Conservation (phyloP, 2,113 vertebrate genomes). For the Deroptyus accipitrinus region DNA sequence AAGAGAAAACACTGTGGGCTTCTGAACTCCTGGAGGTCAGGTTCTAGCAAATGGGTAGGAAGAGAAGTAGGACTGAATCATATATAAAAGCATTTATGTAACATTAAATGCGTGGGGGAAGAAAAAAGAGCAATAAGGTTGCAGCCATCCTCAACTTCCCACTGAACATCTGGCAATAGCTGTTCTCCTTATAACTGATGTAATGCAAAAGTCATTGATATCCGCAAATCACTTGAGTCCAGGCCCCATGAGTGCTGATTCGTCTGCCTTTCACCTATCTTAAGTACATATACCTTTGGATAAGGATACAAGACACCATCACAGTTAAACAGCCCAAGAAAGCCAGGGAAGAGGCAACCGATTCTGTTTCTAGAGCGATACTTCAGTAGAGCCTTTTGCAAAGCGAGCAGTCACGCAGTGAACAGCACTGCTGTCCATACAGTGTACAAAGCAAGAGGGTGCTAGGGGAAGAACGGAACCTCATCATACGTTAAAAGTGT, state of each 20-base stretch:
- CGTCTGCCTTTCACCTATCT: background rate
- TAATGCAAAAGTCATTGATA: background rate
- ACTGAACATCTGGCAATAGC: background rate
- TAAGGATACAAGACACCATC: background rate
- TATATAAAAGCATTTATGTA: background rate
- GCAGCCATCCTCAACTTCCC: background rate
- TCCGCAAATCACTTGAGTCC: background rate
- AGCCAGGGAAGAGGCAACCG: background rate
- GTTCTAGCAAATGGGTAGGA: background rate
- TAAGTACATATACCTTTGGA: background rate
- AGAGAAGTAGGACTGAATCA: background rate
- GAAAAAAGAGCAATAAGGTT: background rate
- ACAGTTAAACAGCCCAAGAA: background rate
- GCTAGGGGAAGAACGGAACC: background rate
- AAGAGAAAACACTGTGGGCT: background rate
- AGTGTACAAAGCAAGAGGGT: background rate
- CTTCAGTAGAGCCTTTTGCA: background rate
- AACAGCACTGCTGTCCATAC: background rate
- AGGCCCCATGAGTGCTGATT: background rate
- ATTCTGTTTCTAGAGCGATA: background rate
- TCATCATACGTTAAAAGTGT: background rate
- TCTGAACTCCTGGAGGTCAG: background rate
- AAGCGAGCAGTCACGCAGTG: background rate
- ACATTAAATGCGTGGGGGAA: background rate
- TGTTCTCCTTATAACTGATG: background rate